A percentile compares a stretch with the other conserved stretches of the same genome.
phyloP scores from a whole-genome alignment of 2,888 invertebrate genomes.

The Apamea sordens region DNA sequence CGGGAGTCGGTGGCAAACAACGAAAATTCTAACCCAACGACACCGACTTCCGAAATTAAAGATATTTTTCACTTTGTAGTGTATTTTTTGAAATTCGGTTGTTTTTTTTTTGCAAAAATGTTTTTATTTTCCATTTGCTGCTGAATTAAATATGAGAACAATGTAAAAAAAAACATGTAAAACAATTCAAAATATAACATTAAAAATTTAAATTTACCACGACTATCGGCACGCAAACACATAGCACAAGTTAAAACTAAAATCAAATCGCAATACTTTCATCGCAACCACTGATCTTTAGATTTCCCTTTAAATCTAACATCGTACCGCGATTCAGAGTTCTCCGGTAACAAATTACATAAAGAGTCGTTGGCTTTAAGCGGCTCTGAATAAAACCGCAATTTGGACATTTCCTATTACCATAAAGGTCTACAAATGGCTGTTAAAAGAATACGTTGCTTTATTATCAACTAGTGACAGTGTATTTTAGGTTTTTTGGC shows the following conservation, averaged over 20 bases:
- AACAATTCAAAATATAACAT: not conserved
- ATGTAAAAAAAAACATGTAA: not conserved
- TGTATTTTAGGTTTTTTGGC: not conserved
- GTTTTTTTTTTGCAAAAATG: too few relatives aligned
- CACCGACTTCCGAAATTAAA: too few relatives aligned
- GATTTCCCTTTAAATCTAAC: slow-evolving; percentile 27
- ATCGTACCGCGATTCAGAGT: slow-evolving; percentile 18
- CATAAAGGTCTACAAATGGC: slow-evolving; percentile 48
- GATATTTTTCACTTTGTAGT: too few relatives aligned
- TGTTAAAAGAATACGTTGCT: slow-evolving; percentile 40
- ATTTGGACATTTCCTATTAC: slow-evolving; percentile 46
- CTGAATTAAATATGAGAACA: too few relatives aligned
- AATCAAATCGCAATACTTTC: not conserved
- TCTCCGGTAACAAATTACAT: slow-evolving; percentile 25
- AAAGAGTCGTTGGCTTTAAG: slow-evolving; percentile 37
- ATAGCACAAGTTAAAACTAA: not conserved
- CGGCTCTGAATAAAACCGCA: slow-evolving; percentile 50
- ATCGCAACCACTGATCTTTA: slow-evolving; percentile 14
- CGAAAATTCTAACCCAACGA: too few relatives aligned
- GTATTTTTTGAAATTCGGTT: too few relatives aligned
- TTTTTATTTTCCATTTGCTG: too few relatives aligned
- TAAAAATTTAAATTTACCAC: not conserved
- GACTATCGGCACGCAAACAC: not conserved
- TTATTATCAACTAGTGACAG: slow-evolving; percentile 22
- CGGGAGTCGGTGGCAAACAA: too few relatives aligned